Conservation (phyloP, 2,888 invertebrate species). For the Nemoura dubitans region DNA sequence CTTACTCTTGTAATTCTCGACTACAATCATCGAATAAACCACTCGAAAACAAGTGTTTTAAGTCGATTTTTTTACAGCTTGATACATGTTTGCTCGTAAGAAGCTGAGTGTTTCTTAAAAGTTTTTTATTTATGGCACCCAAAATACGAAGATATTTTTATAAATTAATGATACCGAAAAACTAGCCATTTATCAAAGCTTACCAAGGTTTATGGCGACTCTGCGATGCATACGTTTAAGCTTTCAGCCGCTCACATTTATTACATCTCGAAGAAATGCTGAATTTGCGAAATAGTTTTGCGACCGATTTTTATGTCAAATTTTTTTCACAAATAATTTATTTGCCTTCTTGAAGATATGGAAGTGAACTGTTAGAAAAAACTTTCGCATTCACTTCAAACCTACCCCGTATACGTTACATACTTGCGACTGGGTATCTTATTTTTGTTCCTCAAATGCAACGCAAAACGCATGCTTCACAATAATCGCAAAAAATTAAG, state of each 20-base stretch:
- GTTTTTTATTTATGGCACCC: conserved; percentile 27
- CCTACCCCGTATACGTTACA: not conserved
- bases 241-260: not conserved
- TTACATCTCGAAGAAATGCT: conserved; percentile 7
- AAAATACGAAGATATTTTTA: conserved; percentile 29
- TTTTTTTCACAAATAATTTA: not conserved
- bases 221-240: not conserved
- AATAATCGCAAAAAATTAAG: too few species aligned
- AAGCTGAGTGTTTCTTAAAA: conserved; percentile 28
- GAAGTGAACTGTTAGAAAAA: not conserved
- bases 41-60: conserved; percentile 26
- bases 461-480: too few species aligned
- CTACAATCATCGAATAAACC: not conserved
- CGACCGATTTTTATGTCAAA: not conserved
- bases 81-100: conserved; percentile 19
- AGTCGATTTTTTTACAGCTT: not conserved
- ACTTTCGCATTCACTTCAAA: not conserved
- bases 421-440: too few species aligned
- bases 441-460: too few species aligned
- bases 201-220: not conserved
- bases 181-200: conserved; percentile 17
- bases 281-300: not conserved
- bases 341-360: not conserved
- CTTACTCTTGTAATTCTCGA: not conserved
- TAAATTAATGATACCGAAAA: conserved; percentile 24